Evolutionary conservation across 2,888 invertebrate species (phyloP).

Genomic region (Stenodera caucasica): DNA sequence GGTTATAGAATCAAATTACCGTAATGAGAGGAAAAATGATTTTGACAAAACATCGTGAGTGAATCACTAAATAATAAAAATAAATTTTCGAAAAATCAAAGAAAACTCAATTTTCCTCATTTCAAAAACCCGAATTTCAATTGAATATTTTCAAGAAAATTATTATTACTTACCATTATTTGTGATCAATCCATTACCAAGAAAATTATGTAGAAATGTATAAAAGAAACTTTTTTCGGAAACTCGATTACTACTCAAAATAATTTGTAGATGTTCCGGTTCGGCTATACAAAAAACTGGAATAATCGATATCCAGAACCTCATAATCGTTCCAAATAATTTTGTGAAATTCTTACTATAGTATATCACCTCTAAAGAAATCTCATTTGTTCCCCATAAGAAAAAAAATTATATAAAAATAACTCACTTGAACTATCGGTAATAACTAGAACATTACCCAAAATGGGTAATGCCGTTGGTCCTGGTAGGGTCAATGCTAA

Average conservation of each 20-base stretch:
- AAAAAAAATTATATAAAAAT: too few species aligned
- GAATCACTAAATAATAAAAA: too few species aligned
- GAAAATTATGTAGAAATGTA: conserved; percentile 60
- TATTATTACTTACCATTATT: conserved; percentile 55
- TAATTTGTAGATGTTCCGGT: conserved; percentile 60
- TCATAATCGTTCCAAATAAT: conserved; percentile 57
- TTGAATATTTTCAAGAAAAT: too few species aligned
- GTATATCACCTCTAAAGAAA: conserved; percentile 53
- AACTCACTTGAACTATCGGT: conserved; percentile 59
- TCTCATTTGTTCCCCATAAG: conserved; percentile 12
- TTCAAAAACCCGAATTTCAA: too few species aligned
- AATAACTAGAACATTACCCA: conserved; percentile 59
- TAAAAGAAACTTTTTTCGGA: conserved; percentile 62
- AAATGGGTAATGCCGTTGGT: conserved; percentile 58
- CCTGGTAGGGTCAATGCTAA: conserved; percentile 58
- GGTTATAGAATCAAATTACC: too few species aligned
- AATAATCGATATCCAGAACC: conserved; percentile 60
- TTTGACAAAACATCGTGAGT: too few species aligned
- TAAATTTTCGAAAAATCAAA: too few species aligned
- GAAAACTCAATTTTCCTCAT: too few species aligned
- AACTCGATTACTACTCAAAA: conserved; percentile 59
- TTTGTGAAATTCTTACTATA: conserved; percentile 52
- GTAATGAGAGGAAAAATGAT: too few species aligned
- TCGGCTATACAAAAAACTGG: conserved; percentile 60
- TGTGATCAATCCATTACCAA: conserved; percentile 64